Percentiles rank a stretch among this genome's conserved stretches.
Conservation (phyloP, 2,113 vertebrate species). For the Pterocles gutturalis region DNA sequence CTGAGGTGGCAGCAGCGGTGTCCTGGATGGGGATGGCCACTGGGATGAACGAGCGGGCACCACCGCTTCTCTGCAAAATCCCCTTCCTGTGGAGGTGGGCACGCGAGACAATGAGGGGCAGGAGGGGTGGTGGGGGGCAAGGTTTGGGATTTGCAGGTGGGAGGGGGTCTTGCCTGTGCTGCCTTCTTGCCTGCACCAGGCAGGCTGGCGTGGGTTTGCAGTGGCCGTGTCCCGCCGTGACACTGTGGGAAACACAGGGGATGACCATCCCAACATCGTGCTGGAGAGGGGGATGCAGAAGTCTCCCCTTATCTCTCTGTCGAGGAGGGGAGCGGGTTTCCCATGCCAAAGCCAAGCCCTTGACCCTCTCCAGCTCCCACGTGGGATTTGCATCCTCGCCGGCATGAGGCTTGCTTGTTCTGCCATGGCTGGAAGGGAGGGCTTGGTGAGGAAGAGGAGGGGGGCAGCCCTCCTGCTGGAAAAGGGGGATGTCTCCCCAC, state of each 20-base stretch:
- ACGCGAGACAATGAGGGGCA: not conserved
- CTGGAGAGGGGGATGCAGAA: not conserved
- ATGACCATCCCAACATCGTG: not conserved
- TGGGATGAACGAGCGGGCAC: not conserved
- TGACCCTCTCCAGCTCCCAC: not conserved
- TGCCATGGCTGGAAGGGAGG: not conserved
- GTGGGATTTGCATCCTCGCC: not conserved
- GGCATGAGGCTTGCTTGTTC: not conserved
- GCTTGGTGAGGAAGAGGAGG: not conserved
- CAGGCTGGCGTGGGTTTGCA: not conserved
- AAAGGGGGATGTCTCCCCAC: not conserved
- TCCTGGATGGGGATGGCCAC: not conserved
- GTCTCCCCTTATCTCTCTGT: not conserved
- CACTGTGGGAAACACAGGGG: not conserved
- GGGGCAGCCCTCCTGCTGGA: not conserved
- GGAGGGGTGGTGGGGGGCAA: not conserved
- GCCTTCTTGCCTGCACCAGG: not conserved
- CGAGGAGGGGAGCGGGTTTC: not conserved
- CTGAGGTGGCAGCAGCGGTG: slow-evolving; percentile 27
- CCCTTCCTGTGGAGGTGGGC: slow-evolving; percentile 6
- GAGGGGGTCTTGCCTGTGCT: not conserved
- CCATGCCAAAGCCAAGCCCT: not conserved
- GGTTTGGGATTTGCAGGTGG: not conserved
- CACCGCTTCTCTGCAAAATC: slow-evolving; percentile 8
- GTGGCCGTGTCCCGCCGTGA: not conserved